Base-by-base conservation (phyloP, 2,888 invertebrate species). In the Stenodema calcarata region DNA sequence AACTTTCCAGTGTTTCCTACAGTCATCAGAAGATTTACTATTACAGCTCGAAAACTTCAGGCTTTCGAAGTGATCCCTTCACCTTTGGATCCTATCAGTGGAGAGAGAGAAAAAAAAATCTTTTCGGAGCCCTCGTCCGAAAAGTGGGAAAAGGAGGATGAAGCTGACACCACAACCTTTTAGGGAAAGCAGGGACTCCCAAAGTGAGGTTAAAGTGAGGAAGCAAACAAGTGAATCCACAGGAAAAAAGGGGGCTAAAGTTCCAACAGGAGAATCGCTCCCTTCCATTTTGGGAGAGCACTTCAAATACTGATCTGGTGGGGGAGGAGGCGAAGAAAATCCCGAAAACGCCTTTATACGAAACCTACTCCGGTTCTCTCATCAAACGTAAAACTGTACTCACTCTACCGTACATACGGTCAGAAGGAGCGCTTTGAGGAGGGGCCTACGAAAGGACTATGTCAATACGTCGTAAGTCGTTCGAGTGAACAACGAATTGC, bases 81-180 rank as follows among this genome's bases (percentile, higher is more conserved):
- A 42, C 62, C 62, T 23, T n/a, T 62, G 62, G 62, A 11, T 23
- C 16, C 62, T 6, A 18, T n/a, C 18, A 62, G 9, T 11, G 62
- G 62, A 62, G 4, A 23, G 16, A 23, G 16, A 23, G 16, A 23
- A 62, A n/a, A 18, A 23, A 62, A 62, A 62, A 62, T 23, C 62
- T 16, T 16, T 18, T 70, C 7, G 62, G 18, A 9, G 54, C 54
- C 23, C 62, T 62, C 62, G 35, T 30, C 73, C 73, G 18, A 30
- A 73, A 73, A 73, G 69, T 16, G 23, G 69, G 11, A 27, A 75
- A 14, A 35, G 30, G 28, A 28, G 75, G 18, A 12, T 23, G 82
- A 69, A 81, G 69, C 82, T 69, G 82, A 82, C 82, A 82, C 82
- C 82, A 69, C 82, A 82, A 82, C 82, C 82, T 82, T 82, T 82